Conservation (phyloP, 2,113 vertebrate genomes). For the Microcebus murinus region DNA sequence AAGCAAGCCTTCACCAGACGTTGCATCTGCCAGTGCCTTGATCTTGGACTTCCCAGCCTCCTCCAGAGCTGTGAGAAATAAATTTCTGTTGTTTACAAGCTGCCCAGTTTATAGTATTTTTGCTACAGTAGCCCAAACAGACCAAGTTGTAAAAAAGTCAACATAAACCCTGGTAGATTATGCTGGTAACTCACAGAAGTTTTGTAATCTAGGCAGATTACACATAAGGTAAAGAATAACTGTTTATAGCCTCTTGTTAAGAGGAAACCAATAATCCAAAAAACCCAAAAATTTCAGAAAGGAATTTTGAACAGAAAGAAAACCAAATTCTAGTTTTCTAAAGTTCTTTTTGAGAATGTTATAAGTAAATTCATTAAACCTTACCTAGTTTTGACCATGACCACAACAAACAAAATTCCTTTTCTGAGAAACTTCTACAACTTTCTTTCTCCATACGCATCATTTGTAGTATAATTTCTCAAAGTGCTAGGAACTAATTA, state of each 20-base stretch:
- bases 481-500: neutral
- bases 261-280: neutral
- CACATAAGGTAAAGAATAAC: neutral
- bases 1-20: neutral
- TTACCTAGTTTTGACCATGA: neutral
- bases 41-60: neutral
- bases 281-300: neutral
- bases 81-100: neutral
- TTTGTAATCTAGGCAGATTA: neutral
- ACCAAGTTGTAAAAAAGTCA: neutral
- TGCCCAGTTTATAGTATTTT: neutral
- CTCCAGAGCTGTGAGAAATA: neutral
- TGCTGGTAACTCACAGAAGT: neutral
- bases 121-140: neutral
- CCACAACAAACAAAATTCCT: neutral
- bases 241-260: neutral
- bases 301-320: neutral
- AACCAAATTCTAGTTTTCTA: neutral
- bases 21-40: neutral
- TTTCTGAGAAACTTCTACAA: neutral
- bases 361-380: neutral
- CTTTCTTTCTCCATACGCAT: neutral
- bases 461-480: neutral
- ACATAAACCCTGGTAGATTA: neutral
- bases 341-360: neutral